Evolutionary conservation across 64 coral and sea anemone species (phyloP).

Genomic region (Dendrophyllia cribrosa): DNA sequence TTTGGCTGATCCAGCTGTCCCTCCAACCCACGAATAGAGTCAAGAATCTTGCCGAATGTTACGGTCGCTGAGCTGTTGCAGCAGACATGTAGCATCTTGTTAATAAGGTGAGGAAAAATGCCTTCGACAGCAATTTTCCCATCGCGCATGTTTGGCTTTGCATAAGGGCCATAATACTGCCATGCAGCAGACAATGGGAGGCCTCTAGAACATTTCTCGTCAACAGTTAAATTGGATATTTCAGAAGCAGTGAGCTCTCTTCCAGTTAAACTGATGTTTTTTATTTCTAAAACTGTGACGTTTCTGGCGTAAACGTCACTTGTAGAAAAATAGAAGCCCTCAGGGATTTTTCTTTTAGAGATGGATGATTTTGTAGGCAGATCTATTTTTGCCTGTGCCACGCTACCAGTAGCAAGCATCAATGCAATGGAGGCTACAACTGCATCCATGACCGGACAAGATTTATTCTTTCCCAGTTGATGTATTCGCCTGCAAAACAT

Average conservation of each 20-base stretch:
- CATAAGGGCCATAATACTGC: constrained; percentile 93
- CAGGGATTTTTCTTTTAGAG: neutral
- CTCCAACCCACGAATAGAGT: constrained; percentile 75
- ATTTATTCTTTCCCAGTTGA: neutral
- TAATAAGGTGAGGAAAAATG: constrained; percentile 88
- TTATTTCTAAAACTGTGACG: constrained; percentile 1
- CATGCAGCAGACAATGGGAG: constrained; percentile 81
- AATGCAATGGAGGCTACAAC: neutral
- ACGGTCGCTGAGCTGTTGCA: constrained; percentile 56
- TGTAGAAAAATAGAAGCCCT: constrained; percentile 12
- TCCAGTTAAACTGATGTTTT: constrained; percentile 52
- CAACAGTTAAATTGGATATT: constrained; percentile 52
- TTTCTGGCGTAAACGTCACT: neutral
- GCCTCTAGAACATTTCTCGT: constrained; percentile 79
- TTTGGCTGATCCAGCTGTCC: constrained; percentile 44
- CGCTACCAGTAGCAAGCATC: neutral
- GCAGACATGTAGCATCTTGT: constrained; percentile 85
- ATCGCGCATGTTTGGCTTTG: constrained; percentile 27
- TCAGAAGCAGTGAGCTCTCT: constrained; percentile 56
- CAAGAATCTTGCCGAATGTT: constrained; percentile 68
- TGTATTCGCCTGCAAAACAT: neutral
- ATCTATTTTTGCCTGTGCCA: neutral
- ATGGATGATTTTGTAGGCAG: neutral
- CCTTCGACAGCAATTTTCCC: constrained; percentile 74
- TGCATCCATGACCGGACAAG: neutral